Conservation (phyloP, 1,140 invertebrate genomes). For the Drosophila mojavensis region DNA sequence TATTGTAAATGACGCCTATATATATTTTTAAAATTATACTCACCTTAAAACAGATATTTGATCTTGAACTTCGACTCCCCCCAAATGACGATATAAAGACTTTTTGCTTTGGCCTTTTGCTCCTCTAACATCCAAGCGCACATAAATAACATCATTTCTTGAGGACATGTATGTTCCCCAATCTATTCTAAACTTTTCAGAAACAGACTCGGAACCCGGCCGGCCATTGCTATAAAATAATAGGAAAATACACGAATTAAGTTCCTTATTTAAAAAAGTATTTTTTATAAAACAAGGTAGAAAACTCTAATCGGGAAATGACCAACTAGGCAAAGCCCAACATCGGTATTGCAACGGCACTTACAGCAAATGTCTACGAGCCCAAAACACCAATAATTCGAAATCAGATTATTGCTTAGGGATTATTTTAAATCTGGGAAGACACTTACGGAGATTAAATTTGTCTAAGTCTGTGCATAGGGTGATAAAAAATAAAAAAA, state of each 20-base stretch:
- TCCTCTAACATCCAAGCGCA: slow-evolving; percentile 94
- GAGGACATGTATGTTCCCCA: slow-evolving; percentile 97
- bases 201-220: slow-evolving; percentile 94
- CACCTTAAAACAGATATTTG: slow-evolving; percentile 93
- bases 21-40: slow-evolving; percentile 28
- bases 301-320: too few relatives aligned
- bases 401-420: too few relatives aligned
- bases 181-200: slow-evolving; percentile 92
- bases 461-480: too few relatives aligned
- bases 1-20: background rate
- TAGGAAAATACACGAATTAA: slow-evolving; percentile 6
- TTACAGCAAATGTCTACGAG: too few relatives aligned
- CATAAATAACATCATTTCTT: slow-evolving; percentile 94
- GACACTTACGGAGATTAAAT: too few relatives aligned
- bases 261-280: too few relatives aligned
- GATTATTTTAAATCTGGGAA: too few relatives aligned
- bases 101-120: slow-evolving; percentile 92
- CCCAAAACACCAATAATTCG: too few relatives aligned
- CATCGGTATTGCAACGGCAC: too few relatives aligned
- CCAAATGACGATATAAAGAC: slow-evolving; percentile 91
- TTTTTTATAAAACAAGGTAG: too few relatives aligned
- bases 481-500: too few relatives aligned
- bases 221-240: slow-evolving; percentile 91
- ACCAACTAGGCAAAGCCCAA: too few relatives aligned
- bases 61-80: slow-evolving; percentile 94